Conservation (phyloP, 2,888 invertebrate genomes). For the Cephus pygmeus region DNA sequence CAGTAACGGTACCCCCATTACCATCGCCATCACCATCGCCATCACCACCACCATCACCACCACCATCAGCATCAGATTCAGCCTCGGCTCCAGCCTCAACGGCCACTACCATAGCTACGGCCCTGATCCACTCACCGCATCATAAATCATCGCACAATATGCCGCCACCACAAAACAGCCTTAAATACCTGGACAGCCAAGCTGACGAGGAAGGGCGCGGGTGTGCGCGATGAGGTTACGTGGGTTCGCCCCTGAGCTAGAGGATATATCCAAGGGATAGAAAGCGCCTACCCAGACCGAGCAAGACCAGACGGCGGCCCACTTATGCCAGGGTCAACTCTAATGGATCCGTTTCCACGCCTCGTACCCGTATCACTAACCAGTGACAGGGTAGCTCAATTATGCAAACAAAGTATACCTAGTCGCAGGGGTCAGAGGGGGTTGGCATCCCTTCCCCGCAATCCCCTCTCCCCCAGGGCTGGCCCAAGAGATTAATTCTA, state of each 20-base stretch:
- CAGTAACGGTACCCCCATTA: background rate
- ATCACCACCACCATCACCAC: background rate
- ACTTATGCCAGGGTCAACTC: conserved; percentile 25
- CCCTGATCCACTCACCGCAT: conserved; percentile 11
- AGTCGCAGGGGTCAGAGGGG: background rate
- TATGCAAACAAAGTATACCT: conserved; percentile 31
- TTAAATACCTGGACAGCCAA: conserved; percentile 33
- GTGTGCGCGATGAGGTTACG: background rate
- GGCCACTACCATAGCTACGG: background rate
- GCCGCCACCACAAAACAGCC: conserved; percentile 32
- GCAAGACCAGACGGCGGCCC: conserved; percentile 23
- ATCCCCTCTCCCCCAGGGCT: too few species aligned
- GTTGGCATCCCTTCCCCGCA: background rate
- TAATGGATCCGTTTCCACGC: conserved; percentile 36
- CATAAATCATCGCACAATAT: conserved; percentile 43
- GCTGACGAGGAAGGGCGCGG: conserved; percentile 15
- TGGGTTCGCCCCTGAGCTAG: background rate
- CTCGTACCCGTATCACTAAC: conserved; percentile 8
- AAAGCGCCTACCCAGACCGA: conserved; percentile 9
- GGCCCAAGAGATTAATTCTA: too few species aligned
- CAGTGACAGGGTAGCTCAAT: conserved; percentile 23
- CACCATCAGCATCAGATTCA: background rate
- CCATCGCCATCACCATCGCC: background rate
- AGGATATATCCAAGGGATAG: conserved; percentile 16
- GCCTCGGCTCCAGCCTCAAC: background rate